Conservation (phyloP, 2,113 vertebrate genomes). For the Leucopsar rothschildi region DNA sequence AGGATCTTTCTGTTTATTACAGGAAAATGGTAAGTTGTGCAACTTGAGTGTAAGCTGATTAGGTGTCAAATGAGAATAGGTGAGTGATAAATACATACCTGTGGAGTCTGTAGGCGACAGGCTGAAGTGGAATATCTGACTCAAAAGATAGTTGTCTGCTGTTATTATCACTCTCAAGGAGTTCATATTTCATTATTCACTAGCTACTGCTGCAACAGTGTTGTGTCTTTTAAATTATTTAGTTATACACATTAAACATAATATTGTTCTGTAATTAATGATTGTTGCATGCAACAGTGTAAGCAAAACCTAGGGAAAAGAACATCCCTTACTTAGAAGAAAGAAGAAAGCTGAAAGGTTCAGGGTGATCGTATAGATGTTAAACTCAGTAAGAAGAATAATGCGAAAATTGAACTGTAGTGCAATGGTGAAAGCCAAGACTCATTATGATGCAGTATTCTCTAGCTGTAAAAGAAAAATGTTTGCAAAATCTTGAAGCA, state of each 20-base stretch:
- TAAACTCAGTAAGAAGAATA: not conserved
- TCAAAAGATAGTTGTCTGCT: not conserved
- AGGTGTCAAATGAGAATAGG: not conserved
- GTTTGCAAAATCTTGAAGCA: not conserved
- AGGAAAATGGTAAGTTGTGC: slow-evolving; percentile 84
- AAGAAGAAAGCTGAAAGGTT: not conserved
- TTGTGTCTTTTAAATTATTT: not conserved
- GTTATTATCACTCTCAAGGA: not conserved
- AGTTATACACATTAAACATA: not conserved
- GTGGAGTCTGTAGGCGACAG: not conserved
- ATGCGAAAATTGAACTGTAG: not conserved
- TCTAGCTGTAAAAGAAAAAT: not conserved
- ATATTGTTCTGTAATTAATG: not conserved
- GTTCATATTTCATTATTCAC: not conserved
- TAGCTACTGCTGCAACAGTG: not conserved
- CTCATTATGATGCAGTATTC: not conserved
- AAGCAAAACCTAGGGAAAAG: not conserved
- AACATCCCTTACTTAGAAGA: not conserved
- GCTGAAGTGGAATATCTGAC: not conserved
- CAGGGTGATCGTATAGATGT: not conserved
- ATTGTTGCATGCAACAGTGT: not conserved
- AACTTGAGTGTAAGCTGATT: not conserved
- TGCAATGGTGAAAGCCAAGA: not conserved
- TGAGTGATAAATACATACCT: not conserved
- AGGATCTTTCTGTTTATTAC: slow-evolving; percentile 88